A percentile compares a stretch with the other conserved stretches of the same genome.
Evolutionary conservation across 2,797 vertebrate genomes (phyloP).

Genomic region (Astyanax mexicanus): DNA sequence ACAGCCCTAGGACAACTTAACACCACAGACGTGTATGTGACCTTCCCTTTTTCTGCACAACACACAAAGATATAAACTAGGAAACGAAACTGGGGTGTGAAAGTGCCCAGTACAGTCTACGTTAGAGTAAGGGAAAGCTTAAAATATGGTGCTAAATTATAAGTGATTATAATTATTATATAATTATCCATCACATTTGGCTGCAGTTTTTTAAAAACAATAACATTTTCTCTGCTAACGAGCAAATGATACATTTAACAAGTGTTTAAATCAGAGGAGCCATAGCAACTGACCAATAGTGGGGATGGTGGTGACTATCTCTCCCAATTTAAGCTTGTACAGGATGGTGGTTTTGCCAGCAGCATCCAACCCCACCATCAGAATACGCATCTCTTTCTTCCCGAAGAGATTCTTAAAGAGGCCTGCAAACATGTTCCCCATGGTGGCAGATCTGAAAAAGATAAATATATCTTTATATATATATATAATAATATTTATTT

Average conservation of each 20-base stretch:
- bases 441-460: constrained; percentile 70
- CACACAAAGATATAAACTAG: no score
- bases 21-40: background rate
- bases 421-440: constrained; percentile 78
- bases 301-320: constrained; percentile 86
- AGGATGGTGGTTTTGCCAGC: constrained; percentile 88
- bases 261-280: background rate
- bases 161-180: no score
- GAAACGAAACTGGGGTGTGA: no score
- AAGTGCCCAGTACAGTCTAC: no score
- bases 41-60: background rate
- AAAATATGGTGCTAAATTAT: no score
- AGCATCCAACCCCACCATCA: constrained; percentile 87
- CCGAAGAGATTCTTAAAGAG: constrained; percentile 78
- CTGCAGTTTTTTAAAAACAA: no score
- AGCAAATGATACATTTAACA: no score
- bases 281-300: constrained; percentile 77
- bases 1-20: constrained; percentile 21
- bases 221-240: no score
- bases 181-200: no score
- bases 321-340: constrained; percentile 87
- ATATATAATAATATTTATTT: no score
- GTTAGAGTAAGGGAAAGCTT: no score
- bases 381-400: constrained; percentile 88
- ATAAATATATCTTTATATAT: no score